These are phyloP conservation scores for Aphidoletes aphidimyza DNA, from an alignment of 2,888 invertebrate genomes.

Conservation along the genomic window DNA sequence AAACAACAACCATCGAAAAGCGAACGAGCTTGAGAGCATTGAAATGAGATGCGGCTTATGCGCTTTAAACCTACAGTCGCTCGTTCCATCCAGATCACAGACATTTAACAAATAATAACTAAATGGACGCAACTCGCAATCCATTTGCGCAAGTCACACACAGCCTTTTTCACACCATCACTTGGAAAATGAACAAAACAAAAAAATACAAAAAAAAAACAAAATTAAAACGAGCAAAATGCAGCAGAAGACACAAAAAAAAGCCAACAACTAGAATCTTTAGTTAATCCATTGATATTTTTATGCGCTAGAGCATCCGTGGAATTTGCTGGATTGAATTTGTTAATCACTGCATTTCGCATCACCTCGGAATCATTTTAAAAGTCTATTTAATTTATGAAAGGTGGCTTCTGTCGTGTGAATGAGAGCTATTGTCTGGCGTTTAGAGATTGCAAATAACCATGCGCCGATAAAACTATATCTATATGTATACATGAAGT, in stretches of 20 bases:
- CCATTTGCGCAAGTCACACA: not conserved
- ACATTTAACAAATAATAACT: slow-evolving; percentile 44
- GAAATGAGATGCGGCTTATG: slow-evolving; percentile 40
- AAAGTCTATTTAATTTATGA: slow-evolving; percentile 20
- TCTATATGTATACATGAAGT: not conserved
- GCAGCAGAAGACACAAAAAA: not conserved
- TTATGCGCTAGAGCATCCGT: not conserved
- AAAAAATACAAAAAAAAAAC: no score
- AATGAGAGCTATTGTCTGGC: slow-evolving; percentile 6
- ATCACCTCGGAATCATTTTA: not conserved
- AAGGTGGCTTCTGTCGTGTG: slow-evolving; percentile 17
- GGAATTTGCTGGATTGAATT: not conserved
- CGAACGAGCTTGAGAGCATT: no score
- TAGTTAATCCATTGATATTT: not conserved
- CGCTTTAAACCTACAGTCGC: slow-evolving; percentile 32
- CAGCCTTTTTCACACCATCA: not conserved
- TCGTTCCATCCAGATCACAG: slow-evolving; percentile 19
- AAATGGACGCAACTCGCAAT: slow-evolving; percentile 18
- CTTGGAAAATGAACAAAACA: not conserved
- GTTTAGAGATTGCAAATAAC: not conserved
- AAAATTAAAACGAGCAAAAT: not conserved
- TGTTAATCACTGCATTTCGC: not conserved
- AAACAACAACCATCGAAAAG: not conserved
- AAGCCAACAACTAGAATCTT: not conserved
- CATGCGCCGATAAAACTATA: not conserved